phyloP scores from a whole-genome alignment of 2,113 vertebrate species.

The Anolis sagrei region DNA sequence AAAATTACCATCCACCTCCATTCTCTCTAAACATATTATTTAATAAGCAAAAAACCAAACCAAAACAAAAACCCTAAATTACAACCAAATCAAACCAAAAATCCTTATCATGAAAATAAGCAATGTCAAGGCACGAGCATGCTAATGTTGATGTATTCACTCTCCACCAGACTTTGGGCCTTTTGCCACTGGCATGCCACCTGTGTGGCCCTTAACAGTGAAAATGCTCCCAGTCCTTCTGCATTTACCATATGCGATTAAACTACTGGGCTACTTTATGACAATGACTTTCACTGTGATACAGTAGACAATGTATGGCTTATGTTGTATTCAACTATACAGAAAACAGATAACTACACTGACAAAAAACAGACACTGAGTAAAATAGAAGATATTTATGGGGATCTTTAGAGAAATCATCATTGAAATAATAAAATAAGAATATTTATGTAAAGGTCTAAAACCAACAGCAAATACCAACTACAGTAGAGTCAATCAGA shows the following conservation, averaged over 20 bases:
- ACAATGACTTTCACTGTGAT: slow-evolving; percentile 47
- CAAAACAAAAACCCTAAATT: too few relatives aligned
- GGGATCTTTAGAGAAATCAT: slow-evolving; percentile 61
- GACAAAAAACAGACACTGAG: slow-evolving; percentile 59
- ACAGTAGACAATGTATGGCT: slow-evolving; percentile 36
- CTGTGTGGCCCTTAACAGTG: neutral
- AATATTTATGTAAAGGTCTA: slow-evolving; percentile 31
- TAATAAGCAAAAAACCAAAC: neutral
- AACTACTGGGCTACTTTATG: slow-evolving; percentile 19
- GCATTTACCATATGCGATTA: slow-evolving; percentile 19
- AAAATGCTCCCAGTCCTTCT: neutral
- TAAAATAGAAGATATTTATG: slow-evolving; percentile 51
- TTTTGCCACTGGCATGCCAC: neutral
- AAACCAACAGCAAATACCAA: too few relatives aligned
- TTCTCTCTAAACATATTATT: too few relatives aligned
- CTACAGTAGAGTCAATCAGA: neutral
- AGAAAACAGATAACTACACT: too few relatives aligned
- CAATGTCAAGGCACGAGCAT: neutral
- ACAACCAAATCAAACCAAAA: too few relatives aligned
- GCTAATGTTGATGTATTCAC: neutral
- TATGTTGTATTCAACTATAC: slow-evolving; percentile 15
- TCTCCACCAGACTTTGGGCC: neutral
- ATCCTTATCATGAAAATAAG: neutral
- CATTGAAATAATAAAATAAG: slow-evolving; percentile 52
- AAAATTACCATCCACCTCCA: too few relatives aligned